phyloP scores from a whole-genome alignment of 2,888 invertebrate species.

The Drosophila incognita region DNA sequence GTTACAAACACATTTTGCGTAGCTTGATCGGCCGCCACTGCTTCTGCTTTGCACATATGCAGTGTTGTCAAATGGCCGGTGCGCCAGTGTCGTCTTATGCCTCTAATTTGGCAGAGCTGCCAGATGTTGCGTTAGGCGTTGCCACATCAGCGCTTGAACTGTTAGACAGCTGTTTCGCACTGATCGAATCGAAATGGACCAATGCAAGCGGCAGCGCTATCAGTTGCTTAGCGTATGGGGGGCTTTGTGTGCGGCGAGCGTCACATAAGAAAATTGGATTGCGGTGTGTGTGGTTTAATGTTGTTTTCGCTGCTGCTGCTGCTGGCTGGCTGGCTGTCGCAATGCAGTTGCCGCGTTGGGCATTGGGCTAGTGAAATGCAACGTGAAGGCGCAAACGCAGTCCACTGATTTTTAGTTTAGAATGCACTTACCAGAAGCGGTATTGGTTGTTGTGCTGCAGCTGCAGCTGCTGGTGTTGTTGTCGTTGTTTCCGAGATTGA shows the following conservation, averaged over 20 bases:
- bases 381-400: not conserved
- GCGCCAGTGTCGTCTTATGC: not conserved
- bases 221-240: slow-evolving; percentile 28
- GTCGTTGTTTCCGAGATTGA: slow-evolving; percentile 30
- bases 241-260: slow-evolving; percentile 28
- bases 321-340: slow-evolving; percentile 13
- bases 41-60: slow-evolving; percentile 9
- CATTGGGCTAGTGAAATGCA: slow-evolving; percentile 49
- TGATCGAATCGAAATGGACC: slow-evolving; percentile 53
- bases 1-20: slow-evolving; percentile 19
- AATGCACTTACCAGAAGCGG: slow-evolving; percentile 21
- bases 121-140: not conserved
- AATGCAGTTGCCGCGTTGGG: slow-evolving; percentile 36
- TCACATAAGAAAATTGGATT: slow-evolving; percentile 41
- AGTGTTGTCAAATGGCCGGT: slow-evolving; percentile 3
- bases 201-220: slow-evolving; percentile 45
- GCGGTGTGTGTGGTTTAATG: slow-evolving; percentile 22
- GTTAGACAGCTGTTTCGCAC: slow-evolving; percentile 48
- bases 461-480: slow-evolving; percentile 3
- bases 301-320: not conserved
- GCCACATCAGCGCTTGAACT: slow-evolving; percentile 7
- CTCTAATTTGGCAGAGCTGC: slow-evolving; percentile 14
- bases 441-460: not conserved
- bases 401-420: too few relatives aligned
- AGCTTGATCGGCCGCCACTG: slow-evolving; percentile 3